Conservation (phyloP, 2,797 vertebrate genomes). For the Alectoris magna region DNA sequence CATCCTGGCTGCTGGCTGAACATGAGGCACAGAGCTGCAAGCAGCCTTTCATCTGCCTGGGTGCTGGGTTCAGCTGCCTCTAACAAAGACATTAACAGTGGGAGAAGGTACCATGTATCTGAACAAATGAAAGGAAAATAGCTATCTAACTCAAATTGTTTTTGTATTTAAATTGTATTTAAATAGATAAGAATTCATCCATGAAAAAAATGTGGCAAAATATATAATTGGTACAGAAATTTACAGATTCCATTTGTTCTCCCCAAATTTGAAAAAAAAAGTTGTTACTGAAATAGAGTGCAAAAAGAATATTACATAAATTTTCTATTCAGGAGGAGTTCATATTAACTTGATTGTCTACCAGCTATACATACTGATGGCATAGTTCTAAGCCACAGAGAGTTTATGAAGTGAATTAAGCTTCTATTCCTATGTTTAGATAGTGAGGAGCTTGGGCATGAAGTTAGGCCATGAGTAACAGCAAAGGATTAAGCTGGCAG, state of each 20-base stretch:
- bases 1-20: not conserved
- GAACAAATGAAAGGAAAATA: not conserved
- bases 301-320: not conserved
- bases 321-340: not conserved
- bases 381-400: not conserved
- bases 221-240: not conserved
- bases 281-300: not conserved
- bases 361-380: not conserved
- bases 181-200: not conserved
- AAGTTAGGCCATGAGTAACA: not conserved
- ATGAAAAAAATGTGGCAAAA: not conserved
- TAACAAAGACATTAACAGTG: not conserved
- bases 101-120: not conserved
- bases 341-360: not conserved
- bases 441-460: not conserved
- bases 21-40: not conserved
- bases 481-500: not conserved
- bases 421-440: not conserved
- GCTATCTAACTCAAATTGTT: not conserved
- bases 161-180: not conserved
- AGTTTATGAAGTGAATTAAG: not conserved
- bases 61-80: not conserved
- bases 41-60: not conserved
- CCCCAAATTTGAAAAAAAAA: not conserved
- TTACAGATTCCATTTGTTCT: not conserved